A percentile compares a stretch with the other conserved stretches of the same genome.
Conservation (phyloP, 2,797 vertebrate genomes). For the Spondyliosoma cantharus region DNA sequence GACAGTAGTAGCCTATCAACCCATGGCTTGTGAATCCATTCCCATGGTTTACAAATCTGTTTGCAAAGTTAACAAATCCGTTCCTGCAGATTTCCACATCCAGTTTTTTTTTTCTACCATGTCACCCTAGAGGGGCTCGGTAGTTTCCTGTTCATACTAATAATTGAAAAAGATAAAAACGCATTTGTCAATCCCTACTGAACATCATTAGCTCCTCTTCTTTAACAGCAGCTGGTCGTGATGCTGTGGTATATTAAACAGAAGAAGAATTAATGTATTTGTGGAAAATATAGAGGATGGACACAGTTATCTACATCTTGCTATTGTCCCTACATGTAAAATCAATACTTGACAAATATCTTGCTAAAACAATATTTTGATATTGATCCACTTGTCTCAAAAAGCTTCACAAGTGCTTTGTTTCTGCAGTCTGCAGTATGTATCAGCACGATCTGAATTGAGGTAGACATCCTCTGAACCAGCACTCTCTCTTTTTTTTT, state of each 20-base stretch:
- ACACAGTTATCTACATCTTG: not conserved
- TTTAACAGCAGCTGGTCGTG: not conserved
- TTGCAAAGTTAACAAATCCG: no score
- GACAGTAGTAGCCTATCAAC: no score
- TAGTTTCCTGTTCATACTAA: no score
- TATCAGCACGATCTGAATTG: constrained; percentile 41
- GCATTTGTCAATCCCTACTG: no score
- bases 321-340: not conserved
- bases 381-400: constrained; percentile 13
- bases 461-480: constrained; percentile 54
- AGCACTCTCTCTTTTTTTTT: constrained; percentile 43
- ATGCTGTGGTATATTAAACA: not conserved
- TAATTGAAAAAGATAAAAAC: no score
- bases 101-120: no score
- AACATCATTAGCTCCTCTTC: not conserved
- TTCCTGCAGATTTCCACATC: no score
- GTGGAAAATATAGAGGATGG: not conserved
- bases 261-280: no score
- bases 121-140: no score
- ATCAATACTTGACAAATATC: not conserved
- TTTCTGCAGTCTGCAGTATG: constrained; percentile 2
- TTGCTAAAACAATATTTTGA: constrained; percentile 5
- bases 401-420: constrained; percentile 8
- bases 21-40: no score
- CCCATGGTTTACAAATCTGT: no score